phyloP scores from a whole-genome alignment of 2,113 vertebrate genomes.

The Pangasianodon hypophthalmus region DNA sequence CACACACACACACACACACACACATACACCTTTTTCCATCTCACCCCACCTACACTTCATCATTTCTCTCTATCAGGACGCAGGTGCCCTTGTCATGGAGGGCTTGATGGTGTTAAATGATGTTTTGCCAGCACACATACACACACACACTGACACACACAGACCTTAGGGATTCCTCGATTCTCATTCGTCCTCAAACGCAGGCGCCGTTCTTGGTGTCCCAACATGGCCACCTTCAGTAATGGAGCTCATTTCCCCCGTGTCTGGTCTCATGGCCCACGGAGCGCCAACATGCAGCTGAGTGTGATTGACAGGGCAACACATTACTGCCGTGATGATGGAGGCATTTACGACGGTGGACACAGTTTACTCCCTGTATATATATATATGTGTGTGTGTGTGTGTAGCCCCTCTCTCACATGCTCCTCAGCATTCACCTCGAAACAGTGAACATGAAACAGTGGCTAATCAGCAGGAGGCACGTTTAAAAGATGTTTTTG shows the following conservation, averaged over 20 bases:
- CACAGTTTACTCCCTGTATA: not conserved
- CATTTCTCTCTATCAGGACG: conserved; percentile 47
- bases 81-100: conserved; percentile 44
- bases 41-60: conserved; percentile 39
- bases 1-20: conserved; percentile 34
- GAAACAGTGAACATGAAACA: not conserved
- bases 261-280: conserved; percentile 33
- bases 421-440: not conserved
- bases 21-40: conserved; percentile 1
- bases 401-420: not conserved
- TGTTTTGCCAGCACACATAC: conserved; percentile 16
- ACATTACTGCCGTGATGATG: not conserved
- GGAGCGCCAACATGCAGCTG: not conserved
- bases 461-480: not conserved
- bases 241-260: conserved; percentile 52
- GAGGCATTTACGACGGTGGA: not conserved
- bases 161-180: conserved; percentile 20
- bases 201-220: conserved; percentile 30
- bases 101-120: conserved; percentile 45
- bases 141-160: conserved; percentile 28
- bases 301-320: conserved; percentile 40
- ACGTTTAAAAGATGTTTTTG: not conserved
- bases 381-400: not conserved
- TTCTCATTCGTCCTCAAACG: conserved; percentile 47
- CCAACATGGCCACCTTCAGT: conserved; percentile 29